These are phyloP conservation scores for Ruditapes philippinarum DNA, from an alignment of 1,140 invertebrate genomes.

Conservation along the genomic window DNA sequence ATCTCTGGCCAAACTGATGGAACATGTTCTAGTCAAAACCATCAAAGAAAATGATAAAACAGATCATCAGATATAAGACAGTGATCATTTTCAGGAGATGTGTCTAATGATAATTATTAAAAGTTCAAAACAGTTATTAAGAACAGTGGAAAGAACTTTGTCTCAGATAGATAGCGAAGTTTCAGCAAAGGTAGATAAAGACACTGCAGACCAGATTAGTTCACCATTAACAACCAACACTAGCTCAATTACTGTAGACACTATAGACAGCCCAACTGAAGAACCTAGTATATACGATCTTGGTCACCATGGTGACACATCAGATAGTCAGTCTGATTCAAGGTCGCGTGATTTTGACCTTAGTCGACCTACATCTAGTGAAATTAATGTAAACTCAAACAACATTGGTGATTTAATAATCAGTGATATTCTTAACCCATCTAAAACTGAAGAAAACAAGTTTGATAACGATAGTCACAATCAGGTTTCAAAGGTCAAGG, in stretches of 20 bases:
- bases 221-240: neutral
- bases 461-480: neutral
- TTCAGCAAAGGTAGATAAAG: neutral
- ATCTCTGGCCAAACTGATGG: neutral
- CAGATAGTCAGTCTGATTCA: constrained; percentile 60
- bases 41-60: too few species aligned
- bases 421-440: neutral
- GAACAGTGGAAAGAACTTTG: constrained; percentile 83
- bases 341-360: constrained; percentile 18
- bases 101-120: constrained; percentile 78
- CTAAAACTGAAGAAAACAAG: neutral
- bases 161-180: constrained; percentile 73
- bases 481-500: constrained; percentile 1
- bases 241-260: constrained; percentile 25
- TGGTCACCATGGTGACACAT: constrained; percentile 64
- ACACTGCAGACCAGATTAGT: neutral
- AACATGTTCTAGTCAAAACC: neutral
- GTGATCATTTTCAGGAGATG: neutral
- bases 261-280: too few species aligned
- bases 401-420: constrained; percentile 26
- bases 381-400: constrained; percentile 31
- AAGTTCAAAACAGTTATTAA: constrained; percentile 85
- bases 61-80: neutral
- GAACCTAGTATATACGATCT: constrained; percentile 81
- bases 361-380: constrained; percentile 34